Percentiles rank a stretch among this genome's conserved stretches.
Evolutionary conservation across 2,888 invertebrate genomes (phyloP).

Genomic region (Drosophila mulleri): DNA sequence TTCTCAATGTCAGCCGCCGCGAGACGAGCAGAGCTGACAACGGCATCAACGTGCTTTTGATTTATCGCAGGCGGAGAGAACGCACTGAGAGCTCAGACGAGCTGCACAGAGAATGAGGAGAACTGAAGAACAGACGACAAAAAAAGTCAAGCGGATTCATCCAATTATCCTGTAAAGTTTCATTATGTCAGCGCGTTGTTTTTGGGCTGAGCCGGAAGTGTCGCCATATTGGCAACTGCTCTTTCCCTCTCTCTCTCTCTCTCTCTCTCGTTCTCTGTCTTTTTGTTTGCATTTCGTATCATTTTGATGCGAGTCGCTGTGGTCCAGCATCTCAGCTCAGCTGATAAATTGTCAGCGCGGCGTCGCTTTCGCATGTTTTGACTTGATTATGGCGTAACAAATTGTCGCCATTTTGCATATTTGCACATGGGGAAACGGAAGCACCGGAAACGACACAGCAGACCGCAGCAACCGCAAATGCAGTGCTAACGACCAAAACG

Average conservation of each 20-base stretch:
- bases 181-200: slow-evolving; percentile 70
- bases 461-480: slow-evolving; percentile 33
- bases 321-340: slow-evolving; percentile 14
- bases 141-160: slow-evolving; percentile 60
- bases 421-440: slow-evolving; percentile 48
- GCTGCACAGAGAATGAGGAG: not conserved
- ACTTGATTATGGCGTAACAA: slow-evolving; percentile 81
- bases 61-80: slow-evolving; percentile 56
- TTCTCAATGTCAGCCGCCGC: slow-evolving; percentile 61
- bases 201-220: slow-evolving; percentile 55
- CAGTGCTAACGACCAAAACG: slow-evolving; percentile 30
- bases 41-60: slow-evolving; percentile 58
- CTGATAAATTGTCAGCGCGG: slow-evolving; percentile 74
- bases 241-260: not conserved
- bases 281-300: slow-evolving; percentile 4
- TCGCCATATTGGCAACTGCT: slow-evolving; percentile 71
- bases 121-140: slow-evolving; percentile 6
- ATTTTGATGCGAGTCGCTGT: slow-evolving; percentile 3
- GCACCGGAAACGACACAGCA: slow-evolving; percentile 32
- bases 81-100: slow-evolving; percentile 21
- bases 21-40: slow-evolving; percentile 20
- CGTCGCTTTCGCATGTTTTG: slow-evolving; percentile 71
- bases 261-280: not conserved
- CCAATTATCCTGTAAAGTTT: slow-evolving; percentile 81
- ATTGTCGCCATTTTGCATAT: slow-evolving; percentile 78